Evolutionary conservation across 2,113 vertebrate genomes (phyloP).

Genomic region (Sturnira hondurensis): DNA sequence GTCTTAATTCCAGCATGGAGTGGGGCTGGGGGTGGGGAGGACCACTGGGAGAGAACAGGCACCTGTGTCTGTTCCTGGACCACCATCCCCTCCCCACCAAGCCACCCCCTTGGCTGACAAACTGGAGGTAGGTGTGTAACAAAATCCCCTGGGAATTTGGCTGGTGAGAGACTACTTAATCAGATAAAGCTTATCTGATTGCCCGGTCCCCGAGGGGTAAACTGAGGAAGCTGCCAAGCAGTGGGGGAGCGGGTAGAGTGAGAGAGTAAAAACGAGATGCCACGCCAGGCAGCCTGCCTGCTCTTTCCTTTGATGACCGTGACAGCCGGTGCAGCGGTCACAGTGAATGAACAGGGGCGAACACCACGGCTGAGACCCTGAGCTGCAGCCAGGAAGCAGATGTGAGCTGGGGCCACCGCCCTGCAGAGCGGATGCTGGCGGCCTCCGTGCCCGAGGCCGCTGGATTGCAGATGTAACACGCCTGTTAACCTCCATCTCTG

Average conservation of each 20-base stretch:
- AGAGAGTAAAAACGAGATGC: not conserved
- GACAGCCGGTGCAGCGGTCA: not conserved
- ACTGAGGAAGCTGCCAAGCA: not conserved
- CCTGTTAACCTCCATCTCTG: not conserved
- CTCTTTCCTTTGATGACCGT: not conserved
- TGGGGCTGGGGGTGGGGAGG: not conserved
- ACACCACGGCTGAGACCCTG: not conserved
- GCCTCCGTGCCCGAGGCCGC: fast-evolving
- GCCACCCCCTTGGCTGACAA: not conserved
- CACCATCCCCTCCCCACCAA: not conserved
- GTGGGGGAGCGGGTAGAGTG: not conserved
- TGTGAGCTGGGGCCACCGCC: fast-evolving
- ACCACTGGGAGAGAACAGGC: not conserved
- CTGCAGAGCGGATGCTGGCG: not conserved
- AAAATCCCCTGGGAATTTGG: not conserved
- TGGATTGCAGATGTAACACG: fast-evolving
- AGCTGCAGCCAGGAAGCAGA: not conserved
- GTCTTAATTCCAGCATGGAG: not conserved
- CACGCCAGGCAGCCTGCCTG: not conserved
- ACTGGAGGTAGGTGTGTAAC: not conserved
- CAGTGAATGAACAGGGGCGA: not conserved
- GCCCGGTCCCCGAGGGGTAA: not conserved
- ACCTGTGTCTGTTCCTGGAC: not conserved
- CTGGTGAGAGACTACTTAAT: conserved; percentile 10
- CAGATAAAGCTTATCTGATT: conserved; percentile 22